Evolutionary conservation across 2,888 invertebrate species (phyloP), one percentile per base, ranked within the genome.

Genomic region (Caenorhabditis zanzibari): DNA sequence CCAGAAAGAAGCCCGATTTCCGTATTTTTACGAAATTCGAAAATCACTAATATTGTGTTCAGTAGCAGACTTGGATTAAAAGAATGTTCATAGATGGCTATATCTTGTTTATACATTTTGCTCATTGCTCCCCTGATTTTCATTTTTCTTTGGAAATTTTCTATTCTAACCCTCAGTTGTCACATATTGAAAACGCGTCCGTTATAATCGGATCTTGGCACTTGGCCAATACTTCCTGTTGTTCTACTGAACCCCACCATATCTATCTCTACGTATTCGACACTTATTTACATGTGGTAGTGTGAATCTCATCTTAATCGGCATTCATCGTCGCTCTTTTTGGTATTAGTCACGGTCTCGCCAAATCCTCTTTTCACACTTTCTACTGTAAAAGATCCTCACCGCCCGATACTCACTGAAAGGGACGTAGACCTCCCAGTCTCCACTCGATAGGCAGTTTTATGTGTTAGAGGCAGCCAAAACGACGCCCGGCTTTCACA

Each of bases 281-380:
- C 44, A 44, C 38, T 35, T 61, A 49, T 49, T 68, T 76, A 47
- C 52, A 54, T 72, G 49, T 59, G 68, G 47, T 73, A 35, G 66
- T 58, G 32, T 47, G 35, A n/a, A 59, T 74, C 63, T 64, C 63
- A 38, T 59, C 66, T 59, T 28, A 19, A 66, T 68, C 59, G 44
- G 47, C 47, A 47, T 47, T 10, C 14, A 19, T 16, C 10, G 41
- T 28, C 63, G 44, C 56, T 61, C 64, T 28, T 58, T 26, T 75
- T 47, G 69, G 76, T 69, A 64, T 71, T 79, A 71, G 79, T 79
- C 79, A 71, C 79, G 63, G 71, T 79, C 79, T 79, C 44, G 63
- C 14, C 44, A 79, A 79, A 79, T 79, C 79, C 79, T 71, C 71
- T 72, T 54, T 79, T 79, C 79, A 79, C 79, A 79, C 76, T 52